A percentile compares a stretch with the other conserved stretches of the same genome.
These are phyloP conservation scores for Hippoglossus hippoglossus DNA, from an alignment of 2,797 vertebrate species.

Conservation along the genomic window DNA sequence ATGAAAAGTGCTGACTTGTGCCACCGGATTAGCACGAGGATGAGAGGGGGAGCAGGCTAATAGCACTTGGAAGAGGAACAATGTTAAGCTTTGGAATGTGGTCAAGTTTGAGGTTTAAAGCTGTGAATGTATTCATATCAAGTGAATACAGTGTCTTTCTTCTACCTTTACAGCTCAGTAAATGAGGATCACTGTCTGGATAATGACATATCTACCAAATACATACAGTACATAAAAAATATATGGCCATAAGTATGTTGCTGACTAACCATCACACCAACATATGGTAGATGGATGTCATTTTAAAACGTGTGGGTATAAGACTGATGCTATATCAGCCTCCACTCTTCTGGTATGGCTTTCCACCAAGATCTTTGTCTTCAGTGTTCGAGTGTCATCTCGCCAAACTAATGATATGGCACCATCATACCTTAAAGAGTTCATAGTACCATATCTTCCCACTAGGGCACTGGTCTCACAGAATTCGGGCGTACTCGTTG, in stretches of 20 bases:
- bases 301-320: neutral
- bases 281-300: neutral
- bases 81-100: constrained; percentile 48
- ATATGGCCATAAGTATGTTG: neutral
- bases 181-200: neutral
- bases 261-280: neutral
- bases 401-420: no score
- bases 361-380: no score
- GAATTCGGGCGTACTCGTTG: no score
- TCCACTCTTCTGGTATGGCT: neutral
- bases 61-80: constrained; percentile 33
- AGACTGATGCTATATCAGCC: neutral
- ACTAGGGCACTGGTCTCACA: no score
- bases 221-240: neutral
- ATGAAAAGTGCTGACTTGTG: constrained; percentile 43
- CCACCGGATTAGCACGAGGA: constrained; percentile 34
- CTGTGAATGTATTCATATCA: neutral
- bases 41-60: constrained; percentile 42
- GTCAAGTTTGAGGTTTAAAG: constrained; percentile 38
- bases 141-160: neutral
- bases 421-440: no score
- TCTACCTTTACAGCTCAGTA: neutral
- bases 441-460: no score
- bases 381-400: no score
- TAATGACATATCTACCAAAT: neutral